Evolutionary conservation across 2,797 vertebrate genomes (phyloP), one percentile per base, ranked within the genome.

Genomic region (Tarsius wallacei): DNA sequence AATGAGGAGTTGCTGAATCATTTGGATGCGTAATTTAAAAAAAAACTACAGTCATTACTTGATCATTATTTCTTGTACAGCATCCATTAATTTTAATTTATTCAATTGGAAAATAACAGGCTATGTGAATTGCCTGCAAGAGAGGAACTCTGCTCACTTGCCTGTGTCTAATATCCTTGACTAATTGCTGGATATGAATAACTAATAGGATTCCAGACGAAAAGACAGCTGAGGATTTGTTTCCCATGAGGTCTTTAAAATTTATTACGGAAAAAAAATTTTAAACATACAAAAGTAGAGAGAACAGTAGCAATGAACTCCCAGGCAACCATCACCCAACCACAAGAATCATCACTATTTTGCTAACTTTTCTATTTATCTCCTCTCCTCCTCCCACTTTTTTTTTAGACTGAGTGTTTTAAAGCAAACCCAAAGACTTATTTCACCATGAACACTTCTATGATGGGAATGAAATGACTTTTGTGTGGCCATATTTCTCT

Each of bases 381-480:
- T 87, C 26, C 42, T 87, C 26, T n/a, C 47, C 16, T n/a, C 47
- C n/a, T 57, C 57, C 19, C 36, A 14, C 33, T 24, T 47, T 13
- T 55, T 68, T n/a, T 19, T 26, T 31, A 63, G 78, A 55, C 11
- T 5, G 3, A 84, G 26, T 21, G 74, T 94, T 86, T 95, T 68
- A 90, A 91, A 93, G 68, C 28, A 68, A 94, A 77, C 31, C 57
- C 82, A 87, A 68, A 86, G 63, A 36, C 28, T 83, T 47, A 22
- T 57, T 94, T 93, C 26, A 33, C 51, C n/a, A 24, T 0, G 8
- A 76, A 49, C 74, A 47, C 14, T 90, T 91, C 93, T 87, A 7
- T 74, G 78, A 68, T 22, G 70, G 87, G 91, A 89, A 91, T 0
- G 33, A 93, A 95, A 94, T 57, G 76, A 49, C 76, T 92, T 78